Percentiles rank a stretch among this genome's conserved stretches.
These are phyloP conservation scores for Deroplatys truncata DNA, from an alignment of 2,888 invertebrate species.

Conservation along the genomic window DNA sequence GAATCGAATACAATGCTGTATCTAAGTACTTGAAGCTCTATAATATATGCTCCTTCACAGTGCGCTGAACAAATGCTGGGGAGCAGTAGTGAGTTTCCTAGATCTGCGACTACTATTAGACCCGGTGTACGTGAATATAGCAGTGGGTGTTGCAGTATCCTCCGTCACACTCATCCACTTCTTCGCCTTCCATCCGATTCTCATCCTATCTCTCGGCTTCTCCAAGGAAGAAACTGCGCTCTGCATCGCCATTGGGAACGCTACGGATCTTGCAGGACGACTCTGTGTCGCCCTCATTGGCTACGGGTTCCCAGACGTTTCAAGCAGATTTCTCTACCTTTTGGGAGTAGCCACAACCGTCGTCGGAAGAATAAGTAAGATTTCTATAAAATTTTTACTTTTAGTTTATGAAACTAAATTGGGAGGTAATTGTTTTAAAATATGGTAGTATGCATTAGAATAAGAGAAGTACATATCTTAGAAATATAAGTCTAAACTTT, in stretches of 20 bases:
- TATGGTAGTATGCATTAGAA: too few species aligned
- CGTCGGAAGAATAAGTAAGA: conserved; percentile 38
- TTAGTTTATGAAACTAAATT: too few species aligned
- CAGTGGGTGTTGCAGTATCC: conserved; percentile 2
- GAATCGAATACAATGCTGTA: too few species aligned
- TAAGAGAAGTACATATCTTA: too few species aligned
- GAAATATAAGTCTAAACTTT: too few species aligned
- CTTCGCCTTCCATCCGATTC: conserved; percentile 1
- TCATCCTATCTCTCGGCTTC: background rate
- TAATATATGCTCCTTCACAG: background rate
- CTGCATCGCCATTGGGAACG: conserved; percentile 41
- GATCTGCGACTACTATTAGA: conserved; percentile 16
- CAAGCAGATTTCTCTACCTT: conserved; percentile 61
- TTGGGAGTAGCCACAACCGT: conserved; percentile 60
- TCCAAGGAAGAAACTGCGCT: conserved; percentile 19
- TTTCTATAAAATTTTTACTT: background rate
- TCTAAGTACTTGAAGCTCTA: background rate
- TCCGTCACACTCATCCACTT: conserved; percentile 10
- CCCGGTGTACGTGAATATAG: conserved; percentile 4
- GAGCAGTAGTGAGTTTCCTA: conserved; percentile 6
- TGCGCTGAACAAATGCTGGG: background rate
- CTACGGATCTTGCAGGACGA: conserved; percentile 45
- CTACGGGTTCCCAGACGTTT: conserved; percentile 54
- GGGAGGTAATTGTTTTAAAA: too few species aligned
- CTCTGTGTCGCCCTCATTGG: conserved; percentile 60